Evolutionary conservation across 2,888 invertebrate species (phyloP).

Genomic region (Napeogenes inachia): DNA sequence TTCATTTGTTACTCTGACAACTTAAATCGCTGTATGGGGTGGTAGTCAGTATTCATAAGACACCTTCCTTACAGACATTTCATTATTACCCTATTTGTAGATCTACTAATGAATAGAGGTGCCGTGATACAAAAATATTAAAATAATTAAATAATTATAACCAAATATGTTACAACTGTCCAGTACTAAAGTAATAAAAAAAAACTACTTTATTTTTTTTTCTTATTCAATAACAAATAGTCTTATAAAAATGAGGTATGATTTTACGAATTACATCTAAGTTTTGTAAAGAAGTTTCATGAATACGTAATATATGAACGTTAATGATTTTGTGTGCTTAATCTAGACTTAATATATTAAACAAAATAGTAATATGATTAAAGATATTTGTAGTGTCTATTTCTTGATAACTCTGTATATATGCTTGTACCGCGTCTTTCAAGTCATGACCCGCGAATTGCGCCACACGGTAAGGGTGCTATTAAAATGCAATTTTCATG

Average conservation of each 20-base stretch:
- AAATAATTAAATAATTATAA: too few relatives aligned
- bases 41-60: slow-evolving; percentile 71
- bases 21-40: slow-evolving; percentile 58
- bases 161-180: too few relatives aligned
- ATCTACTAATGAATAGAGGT: slow-evolving; percentile 28
- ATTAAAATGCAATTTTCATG: slow-evolving; percentile 64
- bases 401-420: slow-evolving; percentile 26
- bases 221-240: too few relatives aligned
- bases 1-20: slow-evolving; percentile 68
- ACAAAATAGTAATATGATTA: too few relatives aligned
- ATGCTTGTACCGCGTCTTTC: slow-evolving; percentile 34
- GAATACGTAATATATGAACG: too few relatives aligned
- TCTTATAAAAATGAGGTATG: too few relatives aligned
- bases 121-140: neutral
- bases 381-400: slow-evolving; percentile 31
- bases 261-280: too few relatives aligned
- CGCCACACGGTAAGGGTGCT: slow-evolving; percentile 42
- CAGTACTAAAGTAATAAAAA: too few relatives aligned
- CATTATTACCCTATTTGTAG: slow-evolving; percentile 52
- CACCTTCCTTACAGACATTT: slow-evolving; percentile 56
- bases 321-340: too few relatives aligned
- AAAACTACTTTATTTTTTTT: too few relatives aligned
- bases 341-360: too few relatives aligned
- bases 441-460: slow-evolving; percentile 40
- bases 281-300: too few relatives aligned